phyloP scores from a whole-genome alignment of 2,888 invertebrate genomes.

The Xanthorhoe designata region DNA sequence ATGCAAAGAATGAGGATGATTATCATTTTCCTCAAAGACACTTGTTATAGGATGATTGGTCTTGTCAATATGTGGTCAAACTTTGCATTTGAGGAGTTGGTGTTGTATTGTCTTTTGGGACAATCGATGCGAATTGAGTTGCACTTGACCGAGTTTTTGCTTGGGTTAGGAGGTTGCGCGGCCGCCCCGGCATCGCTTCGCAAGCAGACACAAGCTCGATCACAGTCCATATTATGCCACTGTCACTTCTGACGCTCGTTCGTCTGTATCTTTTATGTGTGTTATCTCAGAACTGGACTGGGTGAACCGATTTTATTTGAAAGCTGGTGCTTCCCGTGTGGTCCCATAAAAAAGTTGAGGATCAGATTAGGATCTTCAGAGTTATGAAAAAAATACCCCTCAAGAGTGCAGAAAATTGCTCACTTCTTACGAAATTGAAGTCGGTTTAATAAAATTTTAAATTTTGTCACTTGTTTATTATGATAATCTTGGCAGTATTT shows the following conservation, averaged over 20 bases:
- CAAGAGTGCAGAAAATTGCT: too few species aligned
- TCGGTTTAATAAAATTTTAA: too few species aligned
- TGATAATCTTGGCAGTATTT: too few species aligned
- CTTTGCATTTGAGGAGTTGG: slow-evolving; percentile 10
- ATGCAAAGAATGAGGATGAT: slow-evolving; percentile 29
- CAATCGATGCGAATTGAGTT: slow-evolving; percentile 24
- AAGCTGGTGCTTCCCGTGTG: too few species aligned
- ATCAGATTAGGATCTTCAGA: too few species aligned
- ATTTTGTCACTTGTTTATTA: too few species aligned
- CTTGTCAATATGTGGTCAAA: background rate
- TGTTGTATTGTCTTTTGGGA: slow-evolving; percentile 11
- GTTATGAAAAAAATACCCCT: too few species aligned
- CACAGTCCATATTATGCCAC: slow-evolving; percentile 8
- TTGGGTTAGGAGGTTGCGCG: slow-evolving; percentile 39
- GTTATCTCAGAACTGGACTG: too few species aligned
- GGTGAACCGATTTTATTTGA: too few species aligned
- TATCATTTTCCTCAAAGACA: slow-evolving; percentile 21
- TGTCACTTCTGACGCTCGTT: slow-evolving; percentile 3
- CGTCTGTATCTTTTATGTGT: too few species aligned
- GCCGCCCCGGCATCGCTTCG: slow-evolving; percentile 31
- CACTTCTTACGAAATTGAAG: too few species aligned
- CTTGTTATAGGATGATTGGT: background rate
- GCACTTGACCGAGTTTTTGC: slow-evolving; percentile 43
- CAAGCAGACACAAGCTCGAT: slow-evolving; percentile 21
- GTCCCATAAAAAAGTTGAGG: too few species aligned